phyloP scores from a whole-genome alignment of 35 echinoderm and acorn worm genomes.

The Ophioderma brevispina region DNA sequence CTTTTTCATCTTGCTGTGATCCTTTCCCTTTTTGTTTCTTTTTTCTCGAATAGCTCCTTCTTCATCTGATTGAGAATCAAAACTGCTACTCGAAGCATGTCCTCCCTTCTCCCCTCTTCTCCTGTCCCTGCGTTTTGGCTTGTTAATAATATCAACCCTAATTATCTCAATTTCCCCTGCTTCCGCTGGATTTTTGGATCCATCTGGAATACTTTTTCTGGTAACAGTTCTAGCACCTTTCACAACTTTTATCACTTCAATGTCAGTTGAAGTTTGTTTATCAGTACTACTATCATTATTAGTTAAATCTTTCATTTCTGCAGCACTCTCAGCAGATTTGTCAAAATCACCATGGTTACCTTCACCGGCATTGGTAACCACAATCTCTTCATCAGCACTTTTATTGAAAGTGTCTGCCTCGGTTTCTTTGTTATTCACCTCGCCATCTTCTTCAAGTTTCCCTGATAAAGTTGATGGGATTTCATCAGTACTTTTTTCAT shows the following conservation, averaged over 20 bases:
- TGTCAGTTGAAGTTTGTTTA: not conserved
- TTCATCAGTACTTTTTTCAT: not conserved
- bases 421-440: too few species aligned
- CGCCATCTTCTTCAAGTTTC: not conserved
- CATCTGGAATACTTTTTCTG: not conserved
- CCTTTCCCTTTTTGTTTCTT: not conserved
- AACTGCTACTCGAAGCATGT: constrained; percentile 11
- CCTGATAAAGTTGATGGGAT: not conserved
- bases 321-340: not conserved
- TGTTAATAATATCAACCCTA: not conserved
- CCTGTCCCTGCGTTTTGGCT: not conserved
- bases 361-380: not conserved
- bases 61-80: constrained; percentile 25
- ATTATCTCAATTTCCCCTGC: not conserved
- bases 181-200: not conserved
- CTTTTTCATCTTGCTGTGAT: constrained; percentile 8
- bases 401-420: not conserved
- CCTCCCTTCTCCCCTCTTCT: not conserved
- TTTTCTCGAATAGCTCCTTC: constrained; percentile 31
- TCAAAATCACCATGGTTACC: not conserved
- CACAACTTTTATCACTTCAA: not conserved
- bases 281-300: not conserved
- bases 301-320: not conserved
- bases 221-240: too few species aligned
- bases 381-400: not conserved